phyloP scores from a whole-genome alignment of 1,140 invertebrate genomes.

The Drosophila bocki region DNA sequence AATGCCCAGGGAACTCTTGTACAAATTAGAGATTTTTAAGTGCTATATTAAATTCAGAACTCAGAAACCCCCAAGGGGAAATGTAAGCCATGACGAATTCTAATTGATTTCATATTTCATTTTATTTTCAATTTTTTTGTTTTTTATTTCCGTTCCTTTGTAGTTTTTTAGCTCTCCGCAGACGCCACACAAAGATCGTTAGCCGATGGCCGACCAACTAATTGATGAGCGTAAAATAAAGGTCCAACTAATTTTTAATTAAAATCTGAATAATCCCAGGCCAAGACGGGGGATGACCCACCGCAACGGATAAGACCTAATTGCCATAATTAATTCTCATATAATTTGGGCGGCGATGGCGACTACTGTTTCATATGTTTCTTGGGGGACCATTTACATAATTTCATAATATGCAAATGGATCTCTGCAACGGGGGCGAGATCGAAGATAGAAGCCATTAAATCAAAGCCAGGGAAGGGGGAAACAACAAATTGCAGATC shows the following conservation, averaged over 20 bases:
- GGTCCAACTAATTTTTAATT: conserved; percentile 48
- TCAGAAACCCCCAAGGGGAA: conserved; percentile 1
- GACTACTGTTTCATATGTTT: conserved; percentile 29
- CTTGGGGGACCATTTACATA: conserved; percentile 59
- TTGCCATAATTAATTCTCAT: conserved; percentile 66
- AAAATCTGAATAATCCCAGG: conserved; percentile 30
- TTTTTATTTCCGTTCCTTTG: conserved; percentile 36
- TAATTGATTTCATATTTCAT: conserved; percentile 29
- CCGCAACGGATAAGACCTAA: conserved; percentile 57
- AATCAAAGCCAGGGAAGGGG: conserved; percentile 42
- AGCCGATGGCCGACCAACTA: conserved; percentile 31
- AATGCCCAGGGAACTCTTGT: not conserved
- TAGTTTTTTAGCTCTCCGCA: conserved; percentile 14
- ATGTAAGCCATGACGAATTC: conserved; percentile 33
- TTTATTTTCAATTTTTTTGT: too few species aligned
- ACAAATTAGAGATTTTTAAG: not conserved
- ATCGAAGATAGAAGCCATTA: conserved; percentile 70
- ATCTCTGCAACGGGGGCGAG: conserved; percentile 33
- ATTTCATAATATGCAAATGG: conserved; percentile 70
- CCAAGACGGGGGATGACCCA: conserved; percentile 13
- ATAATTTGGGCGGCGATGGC: conserved; percentile 30
- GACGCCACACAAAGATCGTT: conserved; percentile 39
- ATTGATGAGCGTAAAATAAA: conserved; percentile 58
- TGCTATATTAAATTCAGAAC: conserved; percentile 7
- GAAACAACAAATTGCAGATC: conserved; percentile 68